phyloP scores from a whole-genome alignment of 1,140 invertebrate genomes.

The Mizuhopecten yessoensis region DNA sequence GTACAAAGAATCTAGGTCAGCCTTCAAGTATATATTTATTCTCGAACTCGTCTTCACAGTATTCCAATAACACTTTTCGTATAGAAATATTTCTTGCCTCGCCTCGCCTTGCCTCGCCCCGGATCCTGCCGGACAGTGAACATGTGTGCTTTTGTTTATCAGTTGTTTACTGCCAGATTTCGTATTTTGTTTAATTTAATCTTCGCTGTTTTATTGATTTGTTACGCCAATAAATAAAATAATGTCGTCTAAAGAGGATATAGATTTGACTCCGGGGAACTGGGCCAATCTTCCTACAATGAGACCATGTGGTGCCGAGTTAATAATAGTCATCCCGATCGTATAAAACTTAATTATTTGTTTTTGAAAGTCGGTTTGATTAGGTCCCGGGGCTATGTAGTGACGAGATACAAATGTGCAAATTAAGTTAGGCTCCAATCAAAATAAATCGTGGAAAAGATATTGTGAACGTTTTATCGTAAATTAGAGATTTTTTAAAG shows the following conservation, averaged over 20 bases:
- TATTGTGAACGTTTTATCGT: slow-evolving; percentile 11
- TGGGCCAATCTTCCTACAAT: neutral
- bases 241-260: neutral
- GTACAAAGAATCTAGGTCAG: too few species aligned
- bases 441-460: slow-evolving; percentile 20
- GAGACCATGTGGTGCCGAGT: neutral
- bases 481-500: slow-evolving; percentile 21
- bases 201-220: neutral
- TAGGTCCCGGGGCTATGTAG: neutral
- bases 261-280: slow-evolving; percentile 30
- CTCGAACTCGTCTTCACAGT: too few species aligned
- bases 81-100: too few species aligned
- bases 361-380: slow-evolving; percentile 3
- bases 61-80: too few species aligned
- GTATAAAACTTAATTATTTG: slow-evolving; percentile 36
- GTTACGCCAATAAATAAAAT: slow-evolving; percentile 28
- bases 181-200: neutral
- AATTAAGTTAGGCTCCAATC: neutral
- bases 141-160: slow-evolving; percentile 23
- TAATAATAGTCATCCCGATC: neutral
- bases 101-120: too few species aligned
- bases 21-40: too few species aligned
- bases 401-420: neutral
- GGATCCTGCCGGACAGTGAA: neutral
- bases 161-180: slow-evolving; percentile 2